Conservation (phyloP, 2,113 vertebrate genomes). For the Mormoops blainvillei region DNA sequence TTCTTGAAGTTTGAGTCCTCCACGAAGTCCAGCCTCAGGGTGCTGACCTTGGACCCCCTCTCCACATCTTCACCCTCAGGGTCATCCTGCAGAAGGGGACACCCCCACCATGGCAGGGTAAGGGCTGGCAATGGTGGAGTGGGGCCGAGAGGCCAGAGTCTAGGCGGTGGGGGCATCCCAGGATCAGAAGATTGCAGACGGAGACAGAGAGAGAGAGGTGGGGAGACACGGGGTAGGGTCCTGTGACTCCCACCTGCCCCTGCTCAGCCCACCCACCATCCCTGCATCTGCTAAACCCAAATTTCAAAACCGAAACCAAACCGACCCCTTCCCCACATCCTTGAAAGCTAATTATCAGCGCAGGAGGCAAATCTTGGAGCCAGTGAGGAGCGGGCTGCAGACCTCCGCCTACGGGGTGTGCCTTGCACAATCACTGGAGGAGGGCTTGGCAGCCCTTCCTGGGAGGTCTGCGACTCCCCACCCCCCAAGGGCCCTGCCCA, state of each 20-base stretch:
- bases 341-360: conserved; percentile 83
- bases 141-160: background rate
- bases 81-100: conserved; percentile 82
- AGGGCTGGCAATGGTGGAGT: background rate
- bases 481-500: background rate
- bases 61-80: conserved; percentile 89
- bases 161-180: background rate
- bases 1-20: conserved; percentile 96
- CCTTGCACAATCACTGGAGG: conserved; percentile 75
- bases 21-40: conserved; percentile 92
- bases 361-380: conserved; percentile 81
- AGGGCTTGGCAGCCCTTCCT: background rate
- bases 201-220: background rate
- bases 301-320: background rate
- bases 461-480: background rate
- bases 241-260: background rate
- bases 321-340: conserved; percentile 1
- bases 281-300: background rate
- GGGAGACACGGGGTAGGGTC: background rate
- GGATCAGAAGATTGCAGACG: background rate
- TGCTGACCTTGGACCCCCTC: conserved; percentile 82
- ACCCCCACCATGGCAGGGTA: background rate
- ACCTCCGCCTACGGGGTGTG: conserved; percentile 78
- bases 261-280: background rate
- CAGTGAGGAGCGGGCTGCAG: conserved; percentile 78